These are phyloP conservation scores for Aphelinus atriplicis DNA, from an alignment of 1,140 invertebrate species.

Conservation along the genomic window DNA sequence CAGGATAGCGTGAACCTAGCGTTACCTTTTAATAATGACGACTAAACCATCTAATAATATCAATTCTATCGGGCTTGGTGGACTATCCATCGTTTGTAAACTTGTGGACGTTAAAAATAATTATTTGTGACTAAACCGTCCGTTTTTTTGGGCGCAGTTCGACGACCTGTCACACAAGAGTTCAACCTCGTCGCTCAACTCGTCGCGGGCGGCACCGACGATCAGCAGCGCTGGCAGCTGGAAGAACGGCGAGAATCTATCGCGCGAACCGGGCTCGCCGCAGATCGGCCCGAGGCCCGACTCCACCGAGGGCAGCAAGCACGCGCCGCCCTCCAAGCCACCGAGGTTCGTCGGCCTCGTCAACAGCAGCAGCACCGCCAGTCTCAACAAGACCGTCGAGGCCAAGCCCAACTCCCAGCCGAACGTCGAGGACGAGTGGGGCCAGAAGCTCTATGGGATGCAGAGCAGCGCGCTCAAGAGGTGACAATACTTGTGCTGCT, in stretches of 20 bases:
- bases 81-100: slow-evolving; percentile 1
- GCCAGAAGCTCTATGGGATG: slow-evolving; percentile 81
- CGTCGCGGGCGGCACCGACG: slow-evolving; percentile 49
- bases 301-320: slow-evolving; percentile 40
- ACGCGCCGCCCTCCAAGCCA: slow-evolving; percentile 67
- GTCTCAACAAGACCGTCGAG: neutral
- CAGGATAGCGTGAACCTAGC: too few relatives aligned
- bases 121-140: slow-evolving; percentile 6
- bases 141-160: slow-evolving; percentile 67
- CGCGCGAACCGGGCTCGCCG: neutral
- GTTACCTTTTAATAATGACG: too few relatives aligned
- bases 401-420: slow-evolving; percentile 2
- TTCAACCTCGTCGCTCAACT: slow-evolving; percentile 82
- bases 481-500: slow-evolving; percentile 37
- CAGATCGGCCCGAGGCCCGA: neutral
- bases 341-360: slow-evolving; percentile 63
- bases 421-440: slow-evolving; percentile 79
- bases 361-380: slow-evolving; percentile 31
- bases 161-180: slow-evolving; percentile 90
- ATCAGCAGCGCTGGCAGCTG: slow-evolving; percentile 40
- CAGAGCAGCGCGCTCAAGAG: slow-evolving; percentile 61
- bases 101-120: neutral
- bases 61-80: too few relatives aligned
- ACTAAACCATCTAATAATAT: too few relatives aligned
- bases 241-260: slow-evolving; percentile 39